These are phyloP conservation scores for Smittia sp. DNA, from an alignment of 2,888 invertebrate species.

Conservation along the genomic window DNA sequence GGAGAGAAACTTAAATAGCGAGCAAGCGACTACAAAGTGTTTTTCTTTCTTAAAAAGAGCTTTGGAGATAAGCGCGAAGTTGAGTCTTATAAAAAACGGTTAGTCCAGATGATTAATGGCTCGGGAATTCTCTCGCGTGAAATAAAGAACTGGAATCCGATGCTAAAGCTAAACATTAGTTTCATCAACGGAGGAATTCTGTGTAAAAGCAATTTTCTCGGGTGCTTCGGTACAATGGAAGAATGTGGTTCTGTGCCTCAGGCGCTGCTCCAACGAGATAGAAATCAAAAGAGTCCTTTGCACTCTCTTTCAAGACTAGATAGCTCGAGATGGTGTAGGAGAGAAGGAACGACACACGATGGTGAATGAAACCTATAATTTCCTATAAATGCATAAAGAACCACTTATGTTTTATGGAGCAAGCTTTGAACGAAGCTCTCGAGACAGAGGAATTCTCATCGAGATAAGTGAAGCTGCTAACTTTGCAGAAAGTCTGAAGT, in stretches of 20 bases:
- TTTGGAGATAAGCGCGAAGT: neutral
- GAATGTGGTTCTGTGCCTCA: neutral
- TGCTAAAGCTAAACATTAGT: neutral
- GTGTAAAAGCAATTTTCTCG: neutral
- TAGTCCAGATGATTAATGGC: slow-evolving; percentile 14
- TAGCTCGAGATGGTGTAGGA: neutral
- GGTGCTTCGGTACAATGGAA: neutral
- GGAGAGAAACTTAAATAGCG: neutral
- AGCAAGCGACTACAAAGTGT: neutral
- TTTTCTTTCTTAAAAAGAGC: neutral
- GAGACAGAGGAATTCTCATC: neutral
- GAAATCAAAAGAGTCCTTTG: neutral
- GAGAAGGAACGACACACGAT: neutral
- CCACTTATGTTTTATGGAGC: neutral
- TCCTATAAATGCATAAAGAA: neutral
- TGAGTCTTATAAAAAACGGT: slow-evolving; percentile 14
- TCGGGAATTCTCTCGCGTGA: neutral
- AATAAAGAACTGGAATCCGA: neutral
- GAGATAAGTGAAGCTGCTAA: too few species aligned
- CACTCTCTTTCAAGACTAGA: neutral
- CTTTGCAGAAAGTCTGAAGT: too few species aligned
- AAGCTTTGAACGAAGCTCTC: slow-evolving; percentile 1
- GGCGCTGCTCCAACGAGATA: neutral
- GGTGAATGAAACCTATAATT: neutral
- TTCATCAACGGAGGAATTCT: neutral